These are phyloP conservation scores for Tenebrosternarchus preto DNA, from an alignment of 2,113 vertebrate species.

Conservation along the genomic window DNA sequence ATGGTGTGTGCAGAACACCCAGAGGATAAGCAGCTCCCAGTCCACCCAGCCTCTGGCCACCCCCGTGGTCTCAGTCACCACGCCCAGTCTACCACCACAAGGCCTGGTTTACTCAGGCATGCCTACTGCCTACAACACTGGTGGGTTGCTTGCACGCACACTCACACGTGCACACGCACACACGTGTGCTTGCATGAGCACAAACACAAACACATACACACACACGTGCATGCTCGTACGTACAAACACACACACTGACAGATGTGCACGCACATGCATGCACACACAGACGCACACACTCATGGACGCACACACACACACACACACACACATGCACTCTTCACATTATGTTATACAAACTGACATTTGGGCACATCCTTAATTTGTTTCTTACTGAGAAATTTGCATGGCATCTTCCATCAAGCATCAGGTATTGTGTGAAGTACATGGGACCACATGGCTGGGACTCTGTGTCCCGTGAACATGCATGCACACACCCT, in stretches of 20 bases:
- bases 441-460: background rate
- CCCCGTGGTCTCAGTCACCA: constrained; percentile 95
- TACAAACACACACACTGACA: too few species aligned
- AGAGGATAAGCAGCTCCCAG: constrained; percentile 94
- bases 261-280: too few species aligned
- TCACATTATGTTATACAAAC: background rate
- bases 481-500: background rate
- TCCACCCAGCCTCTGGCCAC: constrained; percentile 89
- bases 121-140: constrained; percentile 94
- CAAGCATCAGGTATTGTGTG: background rate
- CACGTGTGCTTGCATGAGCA: too few species aligned
- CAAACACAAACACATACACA: too few species aligned
- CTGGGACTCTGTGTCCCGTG: background rate
- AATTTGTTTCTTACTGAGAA: background rate
- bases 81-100: constrained; percentile 92
- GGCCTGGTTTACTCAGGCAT: constrained; percentile 93
- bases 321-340: background rate
- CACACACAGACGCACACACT: too few species aligned
- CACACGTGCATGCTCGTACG: too few species aligned
- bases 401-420: background rate
- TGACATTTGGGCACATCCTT: background rate
- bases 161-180: background rate
- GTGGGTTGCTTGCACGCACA: constrained; percentile 72
- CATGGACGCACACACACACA: too few species aligned
- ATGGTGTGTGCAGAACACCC: constrained; percentile 81